Evolutionary conservation across 2,113 vertebrate genomes (phyloP).

Genomic region (Chaetura pelagica): DNA sequence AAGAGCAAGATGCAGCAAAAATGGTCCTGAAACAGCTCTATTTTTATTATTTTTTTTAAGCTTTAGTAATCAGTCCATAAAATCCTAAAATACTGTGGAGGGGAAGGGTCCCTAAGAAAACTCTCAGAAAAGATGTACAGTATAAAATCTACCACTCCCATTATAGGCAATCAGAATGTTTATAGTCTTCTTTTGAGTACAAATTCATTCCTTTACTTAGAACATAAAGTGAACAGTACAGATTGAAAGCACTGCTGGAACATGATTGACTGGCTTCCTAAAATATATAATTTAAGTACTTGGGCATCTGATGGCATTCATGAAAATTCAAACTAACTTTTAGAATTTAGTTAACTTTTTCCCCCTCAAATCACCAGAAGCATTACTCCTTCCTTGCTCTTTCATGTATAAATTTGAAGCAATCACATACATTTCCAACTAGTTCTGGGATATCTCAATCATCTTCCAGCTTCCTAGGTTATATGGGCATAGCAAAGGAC

Average conservation of each 20-base stretch:
- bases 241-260: slow-evolving; percentile 7
- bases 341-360: neutral
- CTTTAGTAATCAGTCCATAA: slow-evolving; percentile 22
- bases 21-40: neutral
- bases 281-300: neutral
- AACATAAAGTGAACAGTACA: slow-evolving; percentile 33
- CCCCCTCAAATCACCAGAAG: neutral
- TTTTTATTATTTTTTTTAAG: neutral
- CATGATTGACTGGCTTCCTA: slow-evolving; percentile 1
- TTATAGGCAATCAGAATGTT: slow-evolving; percentile 37
- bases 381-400: neutral
- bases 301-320: neutral
- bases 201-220: slow-evolving; percentile 28
- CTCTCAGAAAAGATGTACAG: neutral
- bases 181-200: slow-evolving; percentile 34
- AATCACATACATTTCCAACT: neutral
- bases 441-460: neutral
- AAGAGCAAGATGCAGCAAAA: slow-evolving; percentile 5
- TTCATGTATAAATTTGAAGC: neutral
- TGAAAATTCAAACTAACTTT: slow-evolving; percentile 29
- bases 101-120: neutral
- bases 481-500: neutral
- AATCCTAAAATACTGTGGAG: neutral
- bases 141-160: neutral
- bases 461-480: neutral